Percentiles rank a stretch among this genome's conserved stretches.
These are phyloP conservation scores for Camelus dromedarius DNA, from an alignment of 2,113 vertebrate species.

Conservation along the genomic window DNA sequence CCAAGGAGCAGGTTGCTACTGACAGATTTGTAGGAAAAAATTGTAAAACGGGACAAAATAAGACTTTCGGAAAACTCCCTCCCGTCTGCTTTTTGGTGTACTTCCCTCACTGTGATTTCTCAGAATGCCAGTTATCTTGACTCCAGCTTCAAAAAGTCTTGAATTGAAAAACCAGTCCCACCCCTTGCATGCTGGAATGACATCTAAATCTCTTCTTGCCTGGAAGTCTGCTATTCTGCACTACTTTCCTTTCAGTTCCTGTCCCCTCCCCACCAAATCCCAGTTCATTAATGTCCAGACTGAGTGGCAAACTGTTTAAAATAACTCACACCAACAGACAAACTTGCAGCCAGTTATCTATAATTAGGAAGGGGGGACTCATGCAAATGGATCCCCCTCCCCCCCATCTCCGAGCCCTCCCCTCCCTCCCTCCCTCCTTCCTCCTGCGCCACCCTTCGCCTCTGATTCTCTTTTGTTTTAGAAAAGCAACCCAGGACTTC, in stretches of 20 bases:
- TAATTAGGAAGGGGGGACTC: not conserved
- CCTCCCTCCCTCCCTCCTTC: not conserved
- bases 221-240: not conserved
- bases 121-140: not conserved
- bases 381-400: not conserved
- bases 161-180: not conserved
- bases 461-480: conserved; percentile 59
- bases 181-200: fast-evolving
- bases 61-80: not conserved
- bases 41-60: not conserved
- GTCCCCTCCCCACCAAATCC: not conserved
- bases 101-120: not conserved
- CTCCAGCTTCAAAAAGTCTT: not conserved
- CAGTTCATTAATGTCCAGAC: not conserved
- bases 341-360: not conserved
- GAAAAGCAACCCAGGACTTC: conserved; percentile 44
- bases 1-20: not conserved
- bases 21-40: not conserved
- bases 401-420: too few species aligned
- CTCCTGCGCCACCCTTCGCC: not conserved
- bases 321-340: not conserved
- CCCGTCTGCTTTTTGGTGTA: not conserved
- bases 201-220: not conserved
- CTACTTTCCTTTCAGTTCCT: not conserved
- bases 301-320: conserved; percentile 37